phyloP scores from a whole-genome alignment of 1,140 invertebrate genomes.

The Daktulosphaira vitifoliae region DNA sequence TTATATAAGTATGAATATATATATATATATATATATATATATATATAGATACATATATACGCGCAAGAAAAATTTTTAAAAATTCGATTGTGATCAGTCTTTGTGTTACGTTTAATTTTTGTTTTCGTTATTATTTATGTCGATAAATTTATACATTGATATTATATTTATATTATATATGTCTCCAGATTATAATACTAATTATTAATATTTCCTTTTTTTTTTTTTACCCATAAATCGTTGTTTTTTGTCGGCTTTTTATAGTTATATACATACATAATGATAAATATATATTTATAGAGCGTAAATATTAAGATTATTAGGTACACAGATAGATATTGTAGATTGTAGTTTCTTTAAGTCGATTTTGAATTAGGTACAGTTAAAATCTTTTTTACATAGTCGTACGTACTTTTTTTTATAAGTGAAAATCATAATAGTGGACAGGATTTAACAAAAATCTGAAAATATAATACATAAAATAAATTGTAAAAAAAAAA shows the following conservation, averaged over 20 bases:
- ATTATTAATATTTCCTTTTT: constrained; percentile 9
- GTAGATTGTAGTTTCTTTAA: constrained; percentile 18
- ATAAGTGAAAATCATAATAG: constrained; percentile 10
- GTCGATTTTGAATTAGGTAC: constrained; percentile 3
- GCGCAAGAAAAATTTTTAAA: constrained; percentile 3
- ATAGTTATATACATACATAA: constrained; percentile 16
- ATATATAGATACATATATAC: background rate
- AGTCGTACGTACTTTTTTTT: constrained; percentile 12
- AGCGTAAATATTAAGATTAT: constrained; percentile 3
- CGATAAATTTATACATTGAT: constrained; percentile 28
- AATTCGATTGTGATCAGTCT: constrained; percentile 22
- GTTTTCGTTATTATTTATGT: constrained; percentile 32
- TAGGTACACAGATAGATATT: background rate
- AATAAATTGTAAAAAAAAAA: too few species aligned
- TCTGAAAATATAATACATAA: too few species aligned
- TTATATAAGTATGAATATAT: background rate
- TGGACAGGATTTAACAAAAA: background rate
- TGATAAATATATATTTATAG: background rate
- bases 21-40: background rate
- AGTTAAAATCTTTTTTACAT: constrained; percentile 8
- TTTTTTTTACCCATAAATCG: constrained; percentile 20
- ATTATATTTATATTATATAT: constrained; percentile 11
- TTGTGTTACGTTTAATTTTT: constrained; percentile 27
- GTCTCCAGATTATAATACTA: constrained; percentile 25
- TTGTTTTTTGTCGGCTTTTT: constrained; percentile 20